Base-by-base conservation (phyloP, 2,888 invertebrate species). In the Hirtodrosophila alboralis region DNA sequence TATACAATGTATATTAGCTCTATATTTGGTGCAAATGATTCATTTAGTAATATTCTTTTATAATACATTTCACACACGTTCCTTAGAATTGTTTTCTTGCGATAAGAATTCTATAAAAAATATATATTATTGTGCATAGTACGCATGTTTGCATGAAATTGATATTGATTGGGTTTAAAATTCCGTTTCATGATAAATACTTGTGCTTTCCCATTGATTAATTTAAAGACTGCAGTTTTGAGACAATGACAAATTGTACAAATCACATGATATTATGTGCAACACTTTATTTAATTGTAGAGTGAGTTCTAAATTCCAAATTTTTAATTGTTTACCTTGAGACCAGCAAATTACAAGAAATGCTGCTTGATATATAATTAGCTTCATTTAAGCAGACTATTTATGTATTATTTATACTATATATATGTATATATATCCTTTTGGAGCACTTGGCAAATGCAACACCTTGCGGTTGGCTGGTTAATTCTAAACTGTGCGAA, bases 401-500 rank as follows among this genome's bases (percentile, higher is more conserved):
- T 18, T 18, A 18, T 23, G 7, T 23, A 23, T 5, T 23, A 23
- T 23, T 8, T 23, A 2, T 6, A 23, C 18, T 5, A 6, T 5
- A 8, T 23, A 21, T 21, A 3, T 21, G 18, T 21, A 21, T 21
- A 3, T 21, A 5, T 21, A 21, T 23, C 45, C 38, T 65, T 28
- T 18, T 31, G 33, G 33, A 63, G 48, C 51, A 40, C 57, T 64
- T 28, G 13, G 56, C 57, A 45, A 62, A 21, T 63, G 59, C 64
- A 76, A 54, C 57, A 84, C 84, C 70, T 68, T 40, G 47, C 84
- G 80, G 51, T 68, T 63, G 63, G 69, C 31, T 65, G 64, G 72
- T 66, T 61, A 66, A 76, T 76, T 84, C 70, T 71, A 64, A 75
- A 83, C 83, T 83, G 86, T 43, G 74, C 86, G 72, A 56, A 72